phyloP scores from a whole-genome alignment of 2,797 vertebrate genomes.

The Hypotaenidia okinawae region DNA sequence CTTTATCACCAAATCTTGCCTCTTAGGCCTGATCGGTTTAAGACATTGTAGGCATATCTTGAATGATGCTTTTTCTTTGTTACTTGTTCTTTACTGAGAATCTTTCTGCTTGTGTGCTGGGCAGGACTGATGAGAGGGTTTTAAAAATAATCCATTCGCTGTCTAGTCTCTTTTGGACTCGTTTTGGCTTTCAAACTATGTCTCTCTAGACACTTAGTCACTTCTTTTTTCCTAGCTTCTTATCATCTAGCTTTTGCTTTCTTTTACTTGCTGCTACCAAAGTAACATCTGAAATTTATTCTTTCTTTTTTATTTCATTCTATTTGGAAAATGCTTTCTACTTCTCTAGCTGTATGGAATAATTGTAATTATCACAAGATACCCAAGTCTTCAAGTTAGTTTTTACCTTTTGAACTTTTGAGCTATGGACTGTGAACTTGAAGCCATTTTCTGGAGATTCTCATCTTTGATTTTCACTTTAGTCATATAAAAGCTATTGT shows the following conservation, averaged over 20 bases:
- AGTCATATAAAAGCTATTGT: neutral
- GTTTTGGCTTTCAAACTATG: neutral
- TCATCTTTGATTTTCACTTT: neutral
- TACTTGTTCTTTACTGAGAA: neutral
- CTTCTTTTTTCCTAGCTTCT: neutral
- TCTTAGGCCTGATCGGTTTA: neutral
- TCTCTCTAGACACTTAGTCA: neutral
- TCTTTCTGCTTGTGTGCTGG: neutral
- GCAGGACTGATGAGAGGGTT: neutral
- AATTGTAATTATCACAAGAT: neutral
- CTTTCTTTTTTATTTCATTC: neutral
- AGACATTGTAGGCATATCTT: neutral
- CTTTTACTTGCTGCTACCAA: neutral
- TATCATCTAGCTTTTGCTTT: neutral
- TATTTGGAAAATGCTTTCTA: neutral
- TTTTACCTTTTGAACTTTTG: neutral
- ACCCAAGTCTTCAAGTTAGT: neutral
- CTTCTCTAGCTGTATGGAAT: neutral
- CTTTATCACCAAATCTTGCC: neutral
- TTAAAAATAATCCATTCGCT: neutral
- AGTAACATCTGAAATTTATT: neutral
- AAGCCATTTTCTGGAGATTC: neutral
- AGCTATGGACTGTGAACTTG: neutral
- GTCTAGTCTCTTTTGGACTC: neutral
- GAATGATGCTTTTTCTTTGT: neutral